Evolutionary conservation across 35 echinoderm and acorn worm species (phyloP).

Genomic region (Anneissia japonica): DNA sequence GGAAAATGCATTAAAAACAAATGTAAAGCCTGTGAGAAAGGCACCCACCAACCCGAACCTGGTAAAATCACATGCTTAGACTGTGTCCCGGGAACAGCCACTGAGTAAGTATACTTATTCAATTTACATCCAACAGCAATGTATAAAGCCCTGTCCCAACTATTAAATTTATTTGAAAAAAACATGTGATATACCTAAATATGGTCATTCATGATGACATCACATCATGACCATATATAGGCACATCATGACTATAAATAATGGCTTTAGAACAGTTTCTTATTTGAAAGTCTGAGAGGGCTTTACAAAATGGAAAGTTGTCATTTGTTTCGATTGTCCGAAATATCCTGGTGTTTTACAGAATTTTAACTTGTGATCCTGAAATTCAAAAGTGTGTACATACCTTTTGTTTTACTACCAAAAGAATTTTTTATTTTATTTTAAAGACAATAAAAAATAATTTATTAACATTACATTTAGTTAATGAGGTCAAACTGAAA

Average conservation of each 20-base stretch:
- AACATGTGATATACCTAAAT: neutral
- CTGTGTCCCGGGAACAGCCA: slow-evolving; percentile 6
- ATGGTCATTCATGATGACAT: neutral
- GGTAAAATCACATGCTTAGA: neutral
- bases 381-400: neutral
- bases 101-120: neutral
- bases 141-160: neutral
- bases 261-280: neutral
- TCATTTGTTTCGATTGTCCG: too few relatives aligned
- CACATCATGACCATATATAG: neutral
- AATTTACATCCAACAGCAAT: neutral
- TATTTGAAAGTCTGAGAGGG: too few relatives aligned
- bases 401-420: neutral
- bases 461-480: neutral
- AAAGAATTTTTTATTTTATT: neutral
- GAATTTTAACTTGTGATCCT: neutral
- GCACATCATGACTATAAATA: neutral
- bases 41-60: slow-evolving; percentile 14
- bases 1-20: neutral
- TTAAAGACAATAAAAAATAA: neutral
- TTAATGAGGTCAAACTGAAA: neutral
- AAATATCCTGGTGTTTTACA: too few relatives aligned
- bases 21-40: slow-evolving; percentile 10
- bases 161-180: neutral
- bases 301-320: too few relatives aligned